phyloP scores from a whole-genome alignment of 2,113 vertebrate species.

The Dasyurus viverrinus region DNA sequence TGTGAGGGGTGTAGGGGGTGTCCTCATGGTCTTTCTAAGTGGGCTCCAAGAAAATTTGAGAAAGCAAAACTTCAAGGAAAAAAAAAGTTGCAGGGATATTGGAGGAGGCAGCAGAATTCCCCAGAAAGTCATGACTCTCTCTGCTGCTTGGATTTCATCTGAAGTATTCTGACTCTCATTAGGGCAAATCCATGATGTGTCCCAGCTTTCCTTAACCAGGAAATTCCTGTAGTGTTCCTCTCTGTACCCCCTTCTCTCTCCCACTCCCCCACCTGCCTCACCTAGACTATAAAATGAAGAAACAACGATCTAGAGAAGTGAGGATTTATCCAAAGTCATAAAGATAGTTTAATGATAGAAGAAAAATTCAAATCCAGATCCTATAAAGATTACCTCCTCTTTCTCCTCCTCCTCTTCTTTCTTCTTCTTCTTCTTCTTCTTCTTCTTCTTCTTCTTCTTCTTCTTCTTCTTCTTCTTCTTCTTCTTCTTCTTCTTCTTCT shows the following conservation, averaged over 20 bases:
- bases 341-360: too few species aligned
- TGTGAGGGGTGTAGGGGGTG: too few species aligned
- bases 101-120: background rate
- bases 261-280: too few species aligned
- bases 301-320: background rate
- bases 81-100: background rate
- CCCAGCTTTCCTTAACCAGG: background rate
- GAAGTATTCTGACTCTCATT: background rate
- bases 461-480: too few species aligned
- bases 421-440: too few species aligned
- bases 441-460: too few species aligned
- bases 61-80: background rate
- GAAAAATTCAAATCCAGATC: too few species aligned
- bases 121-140: background rate
- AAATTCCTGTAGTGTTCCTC: background rate
- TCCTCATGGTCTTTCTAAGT: background rate
- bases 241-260: too few species aligned
- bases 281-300: background rate
- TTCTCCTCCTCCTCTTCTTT: too few species aligned
- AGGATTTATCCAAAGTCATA: too few species aligned
- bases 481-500: too few species aligned
- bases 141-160: background rate
- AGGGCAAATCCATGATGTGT: background rate
- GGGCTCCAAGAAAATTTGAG: background rate
- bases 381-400: too few species aligned